Evolutionary conservation across 2,113 vertebrate genomes (phyloP).

Genomic region (Ptilonorhynchus violaceus): DNA sequence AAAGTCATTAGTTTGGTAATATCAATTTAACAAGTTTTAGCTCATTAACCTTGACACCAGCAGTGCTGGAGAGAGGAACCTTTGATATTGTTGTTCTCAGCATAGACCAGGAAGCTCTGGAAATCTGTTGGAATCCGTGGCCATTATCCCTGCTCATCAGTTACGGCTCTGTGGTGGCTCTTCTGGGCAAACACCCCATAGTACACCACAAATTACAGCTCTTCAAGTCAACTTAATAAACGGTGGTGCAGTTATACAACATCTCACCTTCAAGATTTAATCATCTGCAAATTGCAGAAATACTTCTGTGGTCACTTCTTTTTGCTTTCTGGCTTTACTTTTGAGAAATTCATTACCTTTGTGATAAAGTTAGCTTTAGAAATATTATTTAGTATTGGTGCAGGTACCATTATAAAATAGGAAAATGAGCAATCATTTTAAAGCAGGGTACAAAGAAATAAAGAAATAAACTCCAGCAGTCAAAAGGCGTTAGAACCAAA

Average conservation of each 20-base stretch:
- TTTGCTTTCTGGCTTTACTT: not conserved
- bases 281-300: not conserved
- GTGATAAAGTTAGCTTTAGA: not conserved
- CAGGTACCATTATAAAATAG: not conserved
- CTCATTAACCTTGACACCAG: constrained; percentile 63
- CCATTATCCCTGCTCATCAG: not conserved
- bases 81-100: constrained; percentile 26
- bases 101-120: not conserved
- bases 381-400: not conserved
- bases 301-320: not conserved
- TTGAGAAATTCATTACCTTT: not conserved
- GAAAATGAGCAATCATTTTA: not conserved
- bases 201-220: not conserved
- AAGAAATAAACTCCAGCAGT: not conserved
- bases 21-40: constrained; percentile 64
- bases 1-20: constrained; percentile 59
- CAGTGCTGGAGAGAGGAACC: constrained; percentile 16
- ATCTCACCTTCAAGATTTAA: not conserved
- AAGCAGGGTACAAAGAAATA: not conserved
- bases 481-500: not conserved
- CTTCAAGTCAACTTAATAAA: not conserved
- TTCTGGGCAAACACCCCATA: not conserved
- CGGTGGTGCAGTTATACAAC: not conserved
- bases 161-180: not conserved
- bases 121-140: not conserved